Base-by-base conservation (phyloP, 2,888 invertebrate species). In the Yponomeuta plumbellus region DNA sequence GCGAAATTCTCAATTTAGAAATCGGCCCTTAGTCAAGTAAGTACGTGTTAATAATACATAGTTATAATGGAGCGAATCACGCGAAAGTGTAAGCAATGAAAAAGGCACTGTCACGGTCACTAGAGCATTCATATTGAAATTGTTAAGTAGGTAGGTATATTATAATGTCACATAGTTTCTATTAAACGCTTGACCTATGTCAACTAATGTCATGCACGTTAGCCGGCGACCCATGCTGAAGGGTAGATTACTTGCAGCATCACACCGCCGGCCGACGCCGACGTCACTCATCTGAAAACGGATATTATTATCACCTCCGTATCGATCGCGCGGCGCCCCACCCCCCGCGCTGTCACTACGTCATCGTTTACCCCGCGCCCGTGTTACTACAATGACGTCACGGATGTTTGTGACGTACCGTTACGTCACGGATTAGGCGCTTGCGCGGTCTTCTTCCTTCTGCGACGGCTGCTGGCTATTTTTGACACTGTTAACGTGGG, bases 201-300 rank as follows among this genome's bases (percentile, higher is more conserved):
- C 73, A 71, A 74, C 72, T 70, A 75, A 73, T 75, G 73, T 13
- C 44, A 52, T 71, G 74, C 86, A 85, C 83, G 83, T 85, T 86
- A 86, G 75, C 78, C 78, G 76, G 67, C 85, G 86, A 88, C 81
- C 86, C 86, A 84, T 88, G 74, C 66, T 71, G 81, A 80, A 83
- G 82, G 80, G 78, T 74, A 70, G 75, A 80, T 77, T 78, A 77
- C 75, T 72, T 73, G 71, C 71, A 75, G 71, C 76, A 75, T 80
- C 81, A 80, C 74, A 75, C 76, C 78, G 81, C 80, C 87, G 20
- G 58, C 65, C 74, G 75, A 76, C 78, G 81, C 80, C 87, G 20
- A 65, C 65, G 83, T 83, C 86, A 85, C 80, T 83, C 81, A 83
- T 79, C 82, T 76, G 44, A 52, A 52, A 52, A 52, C 44, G 76